These are phyloP conservation scores for Drosophila tristis DNA, from an alignment of 1,140 invertebrate genomes.

Conservation along the genomic window DNA sequence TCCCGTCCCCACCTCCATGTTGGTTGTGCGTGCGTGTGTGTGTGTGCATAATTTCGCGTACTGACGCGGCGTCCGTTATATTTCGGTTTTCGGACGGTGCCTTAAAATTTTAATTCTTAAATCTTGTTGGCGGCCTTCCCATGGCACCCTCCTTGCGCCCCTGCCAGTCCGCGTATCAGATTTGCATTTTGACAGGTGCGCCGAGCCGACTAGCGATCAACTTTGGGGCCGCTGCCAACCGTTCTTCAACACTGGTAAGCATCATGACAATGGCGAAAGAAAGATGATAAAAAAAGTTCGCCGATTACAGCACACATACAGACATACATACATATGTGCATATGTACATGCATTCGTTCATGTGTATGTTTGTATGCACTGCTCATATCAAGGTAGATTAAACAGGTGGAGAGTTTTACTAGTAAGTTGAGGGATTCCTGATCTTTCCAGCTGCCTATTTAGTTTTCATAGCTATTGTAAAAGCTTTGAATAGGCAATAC, in stretches of 20 bases:
- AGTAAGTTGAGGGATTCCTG: background rate
- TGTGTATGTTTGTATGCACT: constrained; percentile 3
- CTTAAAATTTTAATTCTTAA: too few relatives aligned
- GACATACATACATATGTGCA: constrained; percentile 15
- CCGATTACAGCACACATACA: constrained; percentile 53
- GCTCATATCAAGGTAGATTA: too few relatives aligned
- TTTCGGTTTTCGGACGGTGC: too few relatives aligned
- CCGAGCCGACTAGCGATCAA: constrained; percentile 15
- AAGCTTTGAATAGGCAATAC: constrained; percentile 11
- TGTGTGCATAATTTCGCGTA: constrained; percentile 6
- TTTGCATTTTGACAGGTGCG: constrained; percentile 54
- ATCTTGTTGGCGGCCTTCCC: too few relatives aligned
- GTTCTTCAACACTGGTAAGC: constrained; percentile 67
- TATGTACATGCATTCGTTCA: constrained; percentile 12
- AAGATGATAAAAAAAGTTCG: constrained; percentile 52
- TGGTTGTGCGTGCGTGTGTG: constrained; percentile 3
- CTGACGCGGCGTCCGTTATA: too few relatives aligned
- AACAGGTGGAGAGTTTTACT: too few relatives aligned
- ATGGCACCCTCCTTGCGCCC: too few relatives aligned
- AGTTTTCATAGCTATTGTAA: constrained; percentile 21
- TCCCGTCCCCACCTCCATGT: constrained; percentile 10
- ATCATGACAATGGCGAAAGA: constrained; percentile 33
- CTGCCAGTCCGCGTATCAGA: background rate
- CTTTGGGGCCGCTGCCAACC: constrained; percentile 14
- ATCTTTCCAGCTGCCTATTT: background rate